phyloP scores from a whole-genome alignment of 2,888 invertebrate genomes.

The Magallana nippona region DNA sequence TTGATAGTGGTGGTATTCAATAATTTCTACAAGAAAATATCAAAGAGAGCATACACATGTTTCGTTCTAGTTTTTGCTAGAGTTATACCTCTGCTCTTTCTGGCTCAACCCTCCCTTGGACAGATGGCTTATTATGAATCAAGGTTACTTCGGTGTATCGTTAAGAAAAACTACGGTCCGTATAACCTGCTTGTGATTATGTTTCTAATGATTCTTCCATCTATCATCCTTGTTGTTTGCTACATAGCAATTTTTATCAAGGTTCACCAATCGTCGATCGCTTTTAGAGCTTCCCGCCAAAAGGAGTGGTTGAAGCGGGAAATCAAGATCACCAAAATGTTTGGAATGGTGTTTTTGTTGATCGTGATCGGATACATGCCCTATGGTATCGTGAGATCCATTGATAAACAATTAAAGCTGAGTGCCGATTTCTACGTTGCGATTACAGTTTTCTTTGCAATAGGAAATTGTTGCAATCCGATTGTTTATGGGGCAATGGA shows the following conservation, averaged over 20 bases:
- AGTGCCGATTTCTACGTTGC: slow-evolving; percentile 77
- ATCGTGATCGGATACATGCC: slow-evolving; percentile 78
- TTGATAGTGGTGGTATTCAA: slow-evolving; percentile 78
- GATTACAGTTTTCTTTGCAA: slow-evolving; percentile 77
- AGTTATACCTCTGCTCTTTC: slow-evolving; percentile 74
- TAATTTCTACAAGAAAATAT: slow-evolving; percentile 76
- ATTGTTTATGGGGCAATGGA: slow-evolving; percentile 79
- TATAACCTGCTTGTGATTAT: slow-evolving; percentile 75
- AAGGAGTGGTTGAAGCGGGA: slow-evolving; percentile 75
- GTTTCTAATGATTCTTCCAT: slow-evolving; percentile 77
- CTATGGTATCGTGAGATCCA: slow-evolving; percentile 76
- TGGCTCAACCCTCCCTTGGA: slow-evolving; percentile 74
- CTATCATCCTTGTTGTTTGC: slow-evolving; percentile 76
- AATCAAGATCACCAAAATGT: slow-evolving; percentile 79
- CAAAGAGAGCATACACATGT: slow-evolving; percentile 75
- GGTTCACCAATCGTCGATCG: slow-evolving; percentile 72
- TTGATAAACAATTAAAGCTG: slow-evolving; percentile 72
- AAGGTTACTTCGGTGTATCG: slow-evolving; percentile 75
- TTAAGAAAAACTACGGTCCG: slow-evolving; percentile 72
- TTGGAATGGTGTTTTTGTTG: slow-evolving; percentile 77
- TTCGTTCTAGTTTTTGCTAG: slow-evolving; percentile 76
- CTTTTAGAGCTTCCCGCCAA: slow-evolving; percentile 70
- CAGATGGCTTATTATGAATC: slow-evolving; percentile 75
- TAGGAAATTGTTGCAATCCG: slow-evolving; percentile 77
- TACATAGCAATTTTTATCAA: slow-evolving; percentile 77